A percentile compares a stretch with the other conserved stretches of the same genome.
Conservation (phyloP, 1,140 invertebrate genomes). For the Capitella teleta region DNA sequence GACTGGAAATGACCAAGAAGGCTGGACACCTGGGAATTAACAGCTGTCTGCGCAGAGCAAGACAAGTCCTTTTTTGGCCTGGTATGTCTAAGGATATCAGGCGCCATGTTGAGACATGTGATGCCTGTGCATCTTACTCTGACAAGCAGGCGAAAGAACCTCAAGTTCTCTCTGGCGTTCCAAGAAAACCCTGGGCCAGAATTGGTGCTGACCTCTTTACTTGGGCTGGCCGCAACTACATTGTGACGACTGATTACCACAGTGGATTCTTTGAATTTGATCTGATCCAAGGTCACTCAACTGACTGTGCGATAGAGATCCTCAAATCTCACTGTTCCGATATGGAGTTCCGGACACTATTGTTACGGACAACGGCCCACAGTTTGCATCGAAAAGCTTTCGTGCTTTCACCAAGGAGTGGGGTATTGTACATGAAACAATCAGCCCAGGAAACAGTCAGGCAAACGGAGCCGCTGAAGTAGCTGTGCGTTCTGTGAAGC, state of each 20-base stretch:
- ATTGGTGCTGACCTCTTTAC: not conserved
- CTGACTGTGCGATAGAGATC: not conserved
- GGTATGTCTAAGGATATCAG: constrained; percentile 5
- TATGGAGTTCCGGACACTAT: constrained; percentile 17
- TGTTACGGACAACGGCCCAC: constrained; percentile 18
- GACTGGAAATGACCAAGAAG: not conserved
- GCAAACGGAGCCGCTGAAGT: too few species aligned
- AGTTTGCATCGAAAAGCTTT: constrained; percentile 19
- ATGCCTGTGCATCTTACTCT: not conserved
- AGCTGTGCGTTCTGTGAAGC: too few species aligned
- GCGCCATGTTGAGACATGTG: constrained; percentile 1
- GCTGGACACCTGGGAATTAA: constrained; percentile 3
- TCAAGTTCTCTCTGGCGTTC: not conserved
- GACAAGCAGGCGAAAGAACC: constrained; percentile 3
- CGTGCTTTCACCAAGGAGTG: constrained; percentile 13
- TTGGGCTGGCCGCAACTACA: not conserved
- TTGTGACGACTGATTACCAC: not conserved
- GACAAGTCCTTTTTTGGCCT: constrained; percentile 2
- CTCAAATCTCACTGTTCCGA: constrained; percentile 14
- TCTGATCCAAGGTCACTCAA: not conserved
- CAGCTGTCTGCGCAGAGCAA: not conserved
- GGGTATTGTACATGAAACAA: constrained; percentile 14
- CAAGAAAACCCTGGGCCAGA: not conserved
- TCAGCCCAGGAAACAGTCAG: not conserved
- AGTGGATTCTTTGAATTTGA: constrained; percentile 6